These are phyloP conservation scores for Micromys minutus DNA, from an alignment of 2,113 vertebrate genomes.

Conservation along the genomic window DNA sequence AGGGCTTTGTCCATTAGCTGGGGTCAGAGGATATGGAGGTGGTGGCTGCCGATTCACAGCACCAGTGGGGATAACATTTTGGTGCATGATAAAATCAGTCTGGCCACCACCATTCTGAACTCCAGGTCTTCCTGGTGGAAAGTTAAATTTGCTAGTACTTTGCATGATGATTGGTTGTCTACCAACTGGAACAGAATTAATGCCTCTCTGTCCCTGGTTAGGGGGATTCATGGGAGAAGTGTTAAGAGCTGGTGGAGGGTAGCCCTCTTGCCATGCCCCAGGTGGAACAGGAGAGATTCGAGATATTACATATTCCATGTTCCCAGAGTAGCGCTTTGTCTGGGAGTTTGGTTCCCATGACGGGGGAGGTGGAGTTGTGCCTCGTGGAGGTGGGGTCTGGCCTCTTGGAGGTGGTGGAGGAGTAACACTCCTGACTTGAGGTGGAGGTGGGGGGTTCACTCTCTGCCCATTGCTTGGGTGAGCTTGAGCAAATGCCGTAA, in stretches of 20 bases:
- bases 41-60: conserved; percentile 91
- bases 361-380: conserved; percentile 89
- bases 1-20: conserved; percentile 93
- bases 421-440: conserved; percentile 94
- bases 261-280: conserved; percentile 93
- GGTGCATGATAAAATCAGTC: conserved; percentile 91
- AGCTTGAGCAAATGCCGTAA: conserved; percentile 89
- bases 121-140: conserved; percentile 90
- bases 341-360: conserved; percentile 94
- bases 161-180: conserved; percentile 99
- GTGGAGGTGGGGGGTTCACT: conserved; percentile 91
- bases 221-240: conserved; percentile 83
- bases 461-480: conserved; percentile 91
- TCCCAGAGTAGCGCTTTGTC: conserved; percentile 95
- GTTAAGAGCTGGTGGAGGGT: conserved; percentile 86
- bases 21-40: conserved; percentile 91
- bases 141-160: conserved; percentile 93
- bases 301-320: conserved; percentile 94
- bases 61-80: conserved; percentile 86
- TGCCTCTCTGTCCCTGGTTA: conserved; percentile 91
- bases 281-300: conserved; percentile 96
- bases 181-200: conserved; percentile 92
- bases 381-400: conserved; percentile 89
- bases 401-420: conserved; percentile 92
- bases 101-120: conserved; percentile 92